Base-by-base conservation (phyloP, 2,113 vertebrate genomes). In the Catagonus wagneri region DNA sequence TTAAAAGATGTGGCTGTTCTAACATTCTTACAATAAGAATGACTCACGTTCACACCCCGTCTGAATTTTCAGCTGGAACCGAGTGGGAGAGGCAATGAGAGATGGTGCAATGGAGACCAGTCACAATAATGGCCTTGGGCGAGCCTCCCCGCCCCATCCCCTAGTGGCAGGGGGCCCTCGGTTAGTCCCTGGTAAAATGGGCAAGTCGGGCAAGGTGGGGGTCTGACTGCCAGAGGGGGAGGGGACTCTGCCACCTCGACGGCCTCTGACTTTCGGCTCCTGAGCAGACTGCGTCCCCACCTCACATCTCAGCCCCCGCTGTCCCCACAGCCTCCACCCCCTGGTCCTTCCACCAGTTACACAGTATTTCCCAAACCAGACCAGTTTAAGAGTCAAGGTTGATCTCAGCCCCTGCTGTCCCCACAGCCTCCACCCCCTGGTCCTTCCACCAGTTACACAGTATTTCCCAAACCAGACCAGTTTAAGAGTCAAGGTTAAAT, bases 1-100 rank as follows among this genome's bases (percentile, higher is more conserved):
- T 94, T 91, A 44, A n/a, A n/a, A n/a, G n/a, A 94, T 89, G 97
- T 96, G 94, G 97, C 63, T 63, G 25, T 58, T 11, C 14, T 11
- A 27, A 32, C 4, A 13, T 58, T 93, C 83, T 96, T 79, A 95
- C 68, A 54, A 68, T 78, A 58, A 94, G 83, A 78, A 29, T 95
- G 97, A 97, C 87, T 91, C 68, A 96, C 63, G 79, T 81, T 94
- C 34, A 89, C 3, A 34, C 39, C 25, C 19, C 1, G 44, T 75
- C 74, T 93, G 79, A 93, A 71, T 74, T 74, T 65, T 96, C 83
- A 86, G 83, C 92, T 93, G 44, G 74, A 83, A 54, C 32, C 6
- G 17, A 83, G 66, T 50, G 44, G 83, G 69, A 32, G 92, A 9
- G 4, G 50, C n/a, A 36, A 3, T 0, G n/a, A 79, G 32, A 72